Evolutionary conservation across 2,888 invertebrate genomes (phyloP).

Genomic region (Mylabris sibirica): DNA sequence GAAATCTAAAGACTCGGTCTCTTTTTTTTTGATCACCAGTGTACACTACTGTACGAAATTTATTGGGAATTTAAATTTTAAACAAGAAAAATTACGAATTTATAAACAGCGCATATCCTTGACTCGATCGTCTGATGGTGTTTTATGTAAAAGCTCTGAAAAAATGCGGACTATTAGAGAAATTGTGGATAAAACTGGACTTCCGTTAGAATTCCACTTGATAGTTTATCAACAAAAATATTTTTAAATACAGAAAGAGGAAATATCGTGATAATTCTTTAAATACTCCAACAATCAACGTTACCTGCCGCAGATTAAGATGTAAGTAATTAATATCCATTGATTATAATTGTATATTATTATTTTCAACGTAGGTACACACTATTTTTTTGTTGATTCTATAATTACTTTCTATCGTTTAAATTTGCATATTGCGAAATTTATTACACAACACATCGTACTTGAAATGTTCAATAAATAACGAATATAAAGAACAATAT

Average conservation of each 20-base stretch:
- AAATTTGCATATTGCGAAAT: not conserved
- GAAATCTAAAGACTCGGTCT: too few species aligned
- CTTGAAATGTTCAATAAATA: not conserved
- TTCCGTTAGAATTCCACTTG: not conserved
- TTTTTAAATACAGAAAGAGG: not conserved
- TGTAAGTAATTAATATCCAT: not conserved
- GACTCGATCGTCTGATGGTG: not conserved
- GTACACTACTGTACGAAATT: too few species aligned
- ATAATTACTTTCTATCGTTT: not conserved
- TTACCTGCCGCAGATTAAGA: not conserved
- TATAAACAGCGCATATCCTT: not conserved
- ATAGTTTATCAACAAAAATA: not conserved
- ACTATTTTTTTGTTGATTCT: not conserved
- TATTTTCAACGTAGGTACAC: not conserved
- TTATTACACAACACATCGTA: not conserved
- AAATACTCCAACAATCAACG: not conserved
- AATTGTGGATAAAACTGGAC: not conserved
- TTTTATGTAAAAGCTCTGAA: not conserved
- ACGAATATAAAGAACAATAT: not conserved
- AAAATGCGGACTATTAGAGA: not conserved
- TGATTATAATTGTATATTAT: conserved; percentile 1
- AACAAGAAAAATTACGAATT: not conserved
- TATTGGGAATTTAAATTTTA: too few species aligned
- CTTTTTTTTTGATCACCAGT: too few species aligned
- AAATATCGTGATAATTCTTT: not conserved